Evolutionary conservation across 2,113 vertebrate species (phyloP), one percentile per base, ranked within the genome.

Genomic region (Pelvicachromis taeniatus): DNA sequence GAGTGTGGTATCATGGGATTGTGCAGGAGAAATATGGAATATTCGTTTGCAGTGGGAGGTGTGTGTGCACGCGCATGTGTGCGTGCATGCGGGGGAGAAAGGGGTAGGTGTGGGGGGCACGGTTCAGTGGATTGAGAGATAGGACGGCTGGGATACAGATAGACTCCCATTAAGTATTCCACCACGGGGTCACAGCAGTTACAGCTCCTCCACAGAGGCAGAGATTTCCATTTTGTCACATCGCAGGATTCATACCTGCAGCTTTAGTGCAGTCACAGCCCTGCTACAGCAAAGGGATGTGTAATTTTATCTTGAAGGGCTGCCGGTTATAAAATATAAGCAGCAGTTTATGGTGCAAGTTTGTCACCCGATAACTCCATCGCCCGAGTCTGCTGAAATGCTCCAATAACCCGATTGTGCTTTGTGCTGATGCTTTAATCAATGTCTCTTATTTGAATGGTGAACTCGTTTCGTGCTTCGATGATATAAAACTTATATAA

Each of bases 131-230:
- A 91, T 82, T 89, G 90, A 83, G 85, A 87, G 89, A 89, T 83
- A 78, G 80, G 75, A 81, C 8, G 50, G 26, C 29, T 50, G 31
- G 87, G 83, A 89, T 80, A 86, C 85, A 87, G 81, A 90, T 78
- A 89, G 85, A 86, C 86, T 87, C 9, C 81, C 73, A 93, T 95
- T 94, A 94, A 86, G 88, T 85, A 93, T 94, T 93, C 89, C 89
- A 78, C 81, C 77, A 33, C 9, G 55, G 80, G 87, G 86, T 90
- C 90, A 93, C 65, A 89, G 82, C 91, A 81, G 90, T 87, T 86
- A 55, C 61, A 87, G 84, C 87, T 90, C 78, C 78, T 88, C 82
- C 86, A 77, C 81, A 63, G 81, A 87, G 89, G 54, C 77, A 56
- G 58, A 87, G 19, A 93, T 92, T 92, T 92, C 86, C 88, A 92